Evolutionary conservation across 2,113 vertebrate genomes (phyloP).

Genomic region (Cyphomyrus plagiostoma): DNA sequence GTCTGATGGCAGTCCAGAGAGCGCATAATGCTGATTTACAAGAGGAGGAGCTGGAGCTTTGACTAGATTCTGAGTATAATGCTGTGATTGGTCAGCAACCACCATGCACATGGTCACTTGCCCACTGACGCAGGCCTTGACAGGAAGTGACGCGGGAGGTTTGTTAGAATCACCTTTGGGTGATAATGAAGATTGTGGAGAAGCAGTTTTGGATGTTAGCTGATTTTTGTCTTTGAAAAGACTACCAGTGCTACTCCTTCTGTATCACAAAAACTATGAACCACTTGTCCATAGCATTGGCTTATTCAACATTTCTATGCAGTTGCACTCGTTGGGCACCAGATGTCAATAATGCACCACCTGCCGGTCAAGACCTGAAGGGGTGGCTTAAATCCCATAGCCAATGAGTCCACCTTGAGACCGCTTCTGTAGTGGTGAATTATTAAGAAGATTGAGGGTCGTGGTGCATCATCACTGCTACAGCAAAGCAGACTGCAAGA

Average conservation of each 20-base stretch:
- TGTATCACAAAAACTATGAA: neutral
- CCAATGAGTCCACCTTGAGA: neutral
- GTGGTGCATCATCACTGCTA: neutral
- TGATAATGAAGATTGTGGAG: neutral
- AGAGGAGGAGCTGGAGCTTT: slow-evolving; percentile 58
- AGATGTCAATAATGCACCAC: slow-evolving; percentile 53
- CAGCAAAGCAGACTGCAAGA: neutral
- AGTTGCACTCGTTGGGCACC: slow-evolving; percentile 39
- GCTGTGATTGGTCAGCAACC: neutral
- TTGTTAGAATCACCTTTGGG: neutral
- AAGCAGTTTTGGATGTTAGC: neutral
- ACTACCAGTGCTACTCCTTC: neutral
- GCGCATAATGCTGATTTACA: slow-evolving; percentile 61
- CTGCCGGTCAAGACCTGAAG: neutral
- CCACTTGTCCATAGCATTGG: neutral
- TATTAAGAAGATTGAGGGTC: neutral
- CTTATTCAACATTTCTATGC: neutral
- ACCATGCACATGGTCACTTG: neutral
- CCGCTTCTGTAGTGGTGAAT: neutral
- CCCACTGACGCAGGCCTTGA: neutral
- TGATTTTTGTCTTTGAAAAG: neutral
- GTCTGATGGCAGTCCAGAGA: slow-evolving; percentile 55
- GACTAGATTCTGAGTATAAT: slow-evolving; percentile 43
- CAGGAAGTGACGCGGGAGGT: neutral
- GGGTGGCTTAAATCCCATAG: neutral